These are phyloP conservation scores for Aspidiotus rigidus DNA, from an alignment of 2,888 invertebrate species.

Conservation along the genomic window DNA sequence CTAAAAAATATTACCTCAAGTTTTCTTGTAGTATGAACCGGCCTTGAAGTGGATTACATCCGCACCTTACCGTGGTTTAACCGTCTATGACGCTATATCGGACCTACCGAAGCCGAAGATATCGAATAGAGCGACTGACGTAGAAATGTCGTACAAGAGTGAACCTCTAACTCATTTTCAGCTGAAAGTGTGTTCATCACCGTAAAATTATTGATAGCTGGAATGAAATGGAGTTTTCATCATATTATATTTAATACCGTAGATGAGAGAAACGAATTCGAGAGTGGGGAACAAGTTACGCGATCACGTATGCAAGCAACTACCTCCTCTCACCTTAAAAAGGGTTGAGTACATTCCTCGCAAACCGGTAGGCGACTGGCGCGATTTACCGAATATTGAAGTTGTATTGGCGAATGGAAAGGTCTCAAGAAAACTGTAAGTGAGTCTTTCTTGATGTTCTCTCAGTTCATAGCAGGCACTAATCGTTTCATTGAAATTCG, in stretches of 20 bases:
- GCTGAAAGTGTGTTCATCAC: slow-evolving; percentile 36
- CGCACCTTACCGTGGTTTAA: slow-evolving; percentile 67
- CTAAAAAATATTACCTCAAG: neutral
- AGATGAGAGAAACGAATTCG: slow-evolving; percentile 50
- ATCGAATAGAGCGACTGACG: slow-evolving; percentile 54
- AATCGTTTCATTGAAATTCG: too few relatives aligned
- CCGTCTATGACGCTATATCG: slow-evolving; percentile 71
- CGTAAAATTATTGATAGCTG: neutral
- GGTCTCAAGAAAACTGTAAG: slow-evolving; percentile 52
- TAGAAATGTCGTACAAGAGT: slow-evolving; percentile 49
- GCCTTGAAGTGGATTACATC: slow-evolving; percentile 57
- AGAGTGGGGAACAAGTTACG: slow-evolving; percentile 43
- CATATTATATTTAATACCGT: slow-evolving; percentile 1
- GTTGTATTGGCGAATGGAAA: slow-evolving; percentile 62
- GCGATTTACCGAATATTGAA: slow-evolving; percentile 70
- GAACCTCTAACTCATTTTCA: slow-evolving; percentile 69
- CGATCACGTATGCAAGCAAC: slow-evolving; percentile 77
- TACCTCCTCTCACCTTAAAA: slow-evolving; percentile 68
- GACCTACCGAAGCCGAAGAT: slow-evolving; percentile 63
- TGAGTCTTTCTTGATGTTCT: slow-evolving; percentile 6
- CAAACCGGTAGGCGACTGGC: slow-evolving; percentile 70
- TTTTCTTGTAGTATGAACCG: slow-evolving; percentile 43
- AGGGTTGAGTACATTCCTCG: slow-evolving; percentile 67
- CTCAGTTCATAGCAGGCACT: too few relatives aligned
- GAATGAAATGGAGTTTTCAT: neutral